Base-by-base conservation (phyloP, 2,888 invertebrate species). In the Andricus quercusramuli region DNA sequence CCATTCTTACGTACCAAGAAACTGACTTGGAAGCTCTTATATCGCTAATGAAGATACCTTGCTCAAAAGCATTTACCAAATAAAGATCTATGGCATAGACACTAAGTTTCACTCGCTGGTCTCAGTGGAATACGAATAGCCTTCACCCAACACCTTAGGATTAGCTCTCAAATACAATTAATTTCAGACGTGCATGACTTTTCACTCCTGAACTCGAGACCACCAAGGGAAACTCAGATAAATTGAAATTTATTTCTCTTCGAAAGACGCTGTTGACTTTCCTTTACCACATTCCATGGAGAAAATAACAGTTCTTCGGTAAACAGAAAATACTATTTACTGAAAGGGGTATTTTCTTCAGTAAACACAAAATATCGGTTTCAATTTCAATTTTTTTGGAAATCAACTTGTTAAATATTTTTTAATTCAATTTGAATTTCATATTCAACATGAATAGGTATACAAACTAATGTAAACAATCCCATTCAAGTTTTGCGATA, bases 1-100 rank as follows among this genome's bases (percentile, higher is more conserved):
- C 83, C 79, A 83, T 85, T 85, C 83, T 80, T 83, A 77, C 80
- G 37, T 79, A 68, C 3, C 47, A 67, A 81, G 77, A 78, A 82
- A 79, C 78, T 82, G 59, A 76, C 83, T 83, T 80, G 80, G 78
- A 83, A 81, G 80, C 83, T 84, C 85, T 84, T 86, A 84, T 83
- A 84, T 81, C 68, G 79, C 83, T 86, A 87, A 87, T 87, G 86
- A 87, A 87, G 87, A 87, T 87, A 83, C 85, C 86, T 86, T 76
- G 84, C 82, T 78, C 77, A 56, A 76, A 78, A 84, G 83, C 83
- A 84, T 80, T 83, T 84, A 79, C 85, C 81, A 86, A 86, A 87
- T 86, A 86, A 86, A 86, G 86, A 87, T 86, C 82, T 86, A 86
- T 83, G 86, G 85, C 81, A 79, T 66, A 37, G 83, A 83, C 68